These are phyloP conservation scores for Pachyrhynchus sulphureomaculatus DNA, from an alignment of 1,140 invertebrate species.

Conservation along the genomic window DNA sequence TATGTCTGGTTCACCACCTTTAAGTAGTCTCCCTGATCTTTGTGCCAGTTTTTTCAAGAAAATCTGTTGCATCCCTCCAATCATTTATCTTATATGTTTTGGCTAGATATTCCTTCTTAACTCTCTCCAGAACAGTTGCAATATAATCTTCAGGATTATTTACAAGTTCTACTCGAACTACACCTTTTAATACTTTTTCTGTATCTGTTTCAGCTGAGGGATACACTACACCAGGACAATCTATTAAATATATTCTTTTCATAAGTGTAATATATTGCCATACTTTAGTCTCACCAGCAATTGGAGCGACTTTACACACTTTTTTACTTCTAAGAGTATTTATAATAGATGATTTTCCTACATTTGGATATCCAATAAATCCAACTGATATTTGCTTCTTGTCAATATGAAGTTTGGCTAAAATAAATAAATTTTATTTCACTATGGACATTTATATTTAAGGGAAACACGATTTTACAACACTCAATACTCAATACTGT, in stretches of 20 bases:
- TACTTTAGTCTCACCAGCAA: conserved; percentile 98
- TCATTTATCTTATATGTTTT: conserved; percentile 88
- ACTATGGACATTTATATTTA: too few species aligned
- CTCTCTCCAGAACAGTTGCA: conserved; percentile 79
- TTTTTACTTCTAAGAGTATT: conserved; percentile 94
- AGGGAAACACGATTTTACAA: too few species aligned
- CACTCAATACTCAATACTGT: too few species aligned
- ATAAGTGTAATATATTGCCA: conserved; percentile 99
- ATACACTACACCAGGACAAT: conserved; percentile 99
- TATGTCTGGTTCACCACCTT: conserved; percentile 95
- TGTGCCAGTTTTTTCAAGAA: conserved; percentile 89
- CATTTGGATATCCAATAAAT: conserved; percentile 99
- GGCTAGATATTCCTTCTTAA: conserved; percentile 84
- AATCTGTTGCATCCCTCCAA: conserved; percentile 82
- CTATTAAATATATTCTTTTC: conserved; percentile 95
- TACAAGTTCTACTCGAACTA: conserved; percentile 93
- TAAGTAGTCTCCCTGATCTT: conserved; percentile 86
- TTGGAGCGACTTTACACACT: conserved; percentile 97
- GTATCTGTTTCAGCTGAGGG: conserved; percentile 89
- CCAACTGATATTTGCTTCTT: conserved; percentile 99
- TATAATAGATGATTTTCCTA: conserved; percentile 98
- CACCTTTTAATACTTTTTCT: conserved; percentile 95
- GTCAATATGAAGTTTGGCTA: conserved; percentile 82
- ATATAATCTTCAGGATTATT: conserved; percentile 96
- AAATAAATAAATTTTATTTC: conserved; percentile 23